Base-by-base conservation (phyloP, 2,797 vertebrate species). In the Sebastes dallii region DNA sequence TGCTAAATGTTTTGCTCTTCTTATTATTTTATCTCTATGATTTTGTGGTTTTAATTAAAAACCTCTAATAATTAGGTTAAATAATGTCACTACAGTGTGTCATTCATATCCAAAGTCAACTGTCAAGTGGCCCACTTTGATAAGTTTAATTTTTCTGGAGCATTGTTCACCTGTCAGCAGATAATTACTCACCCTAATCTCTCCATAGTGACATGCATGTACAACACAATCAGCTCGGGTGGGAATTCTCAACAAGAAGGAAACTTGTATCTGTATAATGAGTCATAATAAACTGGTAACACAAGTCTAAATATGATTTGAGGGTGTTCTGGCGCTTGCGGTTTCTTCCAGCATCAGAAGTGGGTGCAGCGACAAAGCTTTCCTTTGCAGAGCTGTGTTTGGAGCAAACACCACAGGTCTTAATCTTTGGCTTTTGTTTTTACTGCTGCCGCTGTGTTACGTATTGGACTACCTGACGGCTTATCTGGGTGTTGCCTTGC, bases 401-500 rank as follows among this genome's bases (percentile, higher is more conserved):
- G 93, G 92, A 95, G 87, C 93, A 94, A 95, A 95, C 94, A 93
- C 81, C 66, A 65, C 89, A 91, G 94, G 94, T 94, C 94, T 87
- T 92, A 87, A 93, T 92, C 85, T 96, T 95, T 93, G 92, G 59
- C 80, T 95, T 91, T 91, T 79, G 89, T 94, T 94, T 90, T 90
- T 88, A 32, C 76, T 86, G 66, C 84, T 27, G 84, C 74, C 22
- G 39, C 71, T 79, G 81, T 84, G 66, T 80, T 89, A 42, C 14
- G 82, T 90, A 6, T 73, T 88, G 94, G 92, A 94, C 95, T 96
- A 95, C 95, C 95, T 96, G 93, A 87, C 86, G 77, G 88, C 93
- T 97, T 97, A 98, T 97, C 96, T 95, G 95, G 96, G 95, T 7
- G 96, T 97, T 97, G 96, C 95, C 96, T 94, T 89, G 77, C 91